phyloP scores from a whole-genome alignment of 2,888 invertebrate genomes.

The Trissolcus brochymenae region DNA sequence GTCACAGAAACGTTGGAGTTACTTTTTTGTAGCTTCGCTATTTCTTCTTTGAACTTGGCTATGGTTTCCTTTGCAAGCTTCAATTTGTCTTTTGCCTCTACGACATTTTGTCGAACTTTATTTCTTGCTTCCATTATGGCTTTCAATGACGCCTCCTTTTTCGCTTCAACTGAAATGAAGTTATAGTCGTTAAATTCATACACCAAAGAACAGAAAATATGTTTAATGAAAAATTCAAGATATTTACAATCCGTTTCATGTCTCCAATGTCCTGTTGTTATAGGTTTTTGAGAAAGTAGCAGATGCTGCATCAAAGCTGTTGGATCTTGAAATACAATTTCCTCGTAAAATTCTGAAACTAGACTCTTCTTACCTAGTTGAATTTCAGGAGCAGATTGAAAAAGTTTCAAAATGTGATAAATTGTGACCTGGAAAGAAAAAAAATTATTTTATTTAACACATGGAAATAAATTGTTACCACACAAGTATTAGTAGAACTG shows the following conservation, averaged over 20 bases:
- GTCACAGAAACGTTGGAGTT: slow-evolving; percentile 64
- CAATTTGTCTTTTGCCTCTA: slow-evolving; percentile 89
- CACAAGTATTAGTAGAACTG: too few species aligned
- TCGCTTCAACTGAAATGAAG: slow-evolving; percentile 87
- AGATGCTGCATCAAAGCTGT: slow-evolving; percentile 94
- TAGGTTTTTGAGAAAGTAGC: slow-evolving; percentile 85
- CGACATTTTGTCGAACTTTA: slow-evolving; percentile 89
- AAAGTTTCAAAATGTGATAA: slow-evolving; percentile 95
- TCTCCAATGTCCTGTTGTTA: slow-evolving; percentile 85
- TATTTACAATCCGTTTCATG: slow-evolving; percentile 92
- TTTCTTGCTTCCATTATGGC: slow-evolving; percentile 87
- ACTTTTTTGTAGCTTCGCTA: slow-evolving; percentile 77
- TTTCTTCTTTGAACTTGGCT: slow-evolving; percentile 87
- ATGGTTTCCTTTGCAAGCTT: slow-evolving; percentile 92
- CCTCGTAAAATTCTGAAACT: slow-evolving; percentile 96
- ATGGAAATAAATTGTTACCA: too few species aligned
- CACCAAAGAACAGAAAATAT: neutral
- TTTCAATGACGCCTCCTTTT: slow-evolving; percentile 87
- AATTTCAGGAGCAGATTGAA: slow-evolving; percentile 83
- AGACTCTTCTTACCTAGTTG: slow-evolving; percentile 82
- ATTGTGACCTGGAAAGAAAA: slow-evolving; percentile 86
- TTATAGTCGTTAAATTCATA: neutral
- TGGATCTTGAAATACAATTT: slow-evolving; percentile 95
- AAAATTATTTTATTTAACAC: too few species aligned
- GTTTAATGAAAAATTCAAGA: slow-evolving; percentile 4